Conservation (phyloP, 1,140 invertebrate species). For the Ooceraea biroi region DNA sequence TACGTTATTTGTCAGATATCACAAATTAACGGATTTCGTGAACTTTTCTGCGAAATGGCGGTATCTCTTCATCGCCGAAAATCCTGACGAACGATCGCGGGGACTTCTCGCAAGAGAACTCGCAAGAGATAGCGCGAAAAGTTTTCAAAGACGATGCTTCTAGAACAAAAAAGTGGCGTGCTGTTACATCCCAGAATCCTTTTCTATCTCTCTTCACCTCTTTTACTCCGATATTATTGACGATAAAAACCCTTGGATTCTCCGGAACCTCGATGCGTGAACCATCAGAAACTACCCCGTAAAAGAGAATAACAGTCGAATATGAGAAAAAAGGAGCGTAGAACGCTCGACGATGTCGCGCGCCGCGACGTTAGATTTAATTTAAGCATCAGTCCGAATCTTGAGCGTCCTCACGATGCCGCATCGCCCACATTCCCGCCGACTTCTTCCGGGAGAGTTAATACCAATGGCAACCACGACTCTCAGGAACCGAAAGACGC, state of each 20-base stretch:
- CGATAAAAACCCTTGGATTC: slow-evolving; percentile 52
- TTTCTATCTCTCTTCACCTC: slow-evolving; percentile 13
- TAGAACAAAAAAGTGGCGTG: slow-evolving; percentile 18
- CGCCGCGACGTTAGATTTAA: slow-evolving; percentile 50
- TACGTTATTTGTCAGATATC: not conserved
- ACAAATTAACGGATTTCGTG: slow-evolving; percentile 24
- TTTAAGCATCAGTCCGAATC: slow-evolving; percentile 54
- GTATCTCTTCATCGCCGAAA: slow-evolving; percentile 33
- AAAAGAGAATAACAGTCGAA: slow-evolving; percentile 36
- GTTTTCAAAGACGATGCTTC: slow-evolving; percentile 47
- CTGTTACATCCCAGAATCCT: slow-evolving; percentile 16
- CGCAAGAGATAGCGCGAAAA: slow-evolving; percentile 6
- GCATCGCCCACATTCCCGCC: slow-evolving; percentile 30
- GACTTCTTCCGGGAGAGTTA: slow-evolving; percentile 47
- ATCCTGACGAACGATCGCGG: slow-evolving; percentile 48
- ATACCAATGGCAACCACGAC: slow-evolving; percentile 25
- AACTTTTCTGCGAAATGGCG: not conserved
- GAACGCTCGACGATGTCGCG: not conserved
- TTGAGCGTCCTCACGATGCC: slow-evolving; percentile 34
- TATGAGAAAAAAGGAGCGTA: slow-evolving; percentile 11
- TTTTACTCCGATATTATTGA: not conserved
- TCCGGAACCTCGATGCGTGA: slow-evolving; percentile 25
- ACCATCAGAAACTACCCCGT: slow-evolving; percentile 33
- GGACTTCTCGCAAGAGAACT: slow-evolving; percentile 1
- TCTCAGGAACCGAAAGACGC: slow-evolving; percentile 11